Evolutionary conservation across 2,797 vertebrate genomes (phyloP), one percentile per base, ranked within the genome.

Genomic region (Luscinia luscinia): DNA sequence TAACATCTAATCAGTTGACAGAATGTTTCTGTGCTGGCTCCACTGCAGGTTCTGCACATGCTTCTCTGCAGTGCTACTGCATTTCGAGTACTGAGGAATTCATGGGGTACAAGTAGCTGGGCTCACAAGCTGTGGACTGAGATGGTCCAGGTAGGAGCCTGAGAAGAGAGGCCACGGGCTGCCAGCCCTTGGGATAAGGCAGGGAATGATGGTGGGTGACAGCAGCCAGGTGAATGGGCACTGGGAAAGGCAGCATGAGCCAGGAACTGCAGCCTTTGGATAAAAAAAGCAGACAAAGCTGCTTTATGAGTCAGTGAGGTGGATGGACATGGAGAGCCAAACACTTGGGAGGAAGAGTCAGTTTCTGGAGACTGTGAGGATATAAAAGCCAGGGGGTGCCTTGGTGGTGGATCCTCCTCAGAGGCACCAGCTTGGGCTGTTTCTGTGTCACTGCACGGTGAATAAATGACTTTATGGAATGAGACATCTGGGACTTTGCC

Each of bases 41-140:
- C n/a, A 9, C 30, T 49, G 36, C 32, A 26, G 14, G 34, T 41
- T 73, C 40, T 32, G 20, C n/a, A 38, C 19, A 3, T 21, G 6
- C n/a, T 58, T 16, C 9, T 77, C 74, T 41, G 10, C 16, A 59
- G 26, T n/a, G 46, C 28, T 76, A 8, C 21, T 75, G n/a, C 23
- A n/a, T 52, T 94, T 86, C 0, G 0, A 40, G 55, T 69, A 19
- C 28, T 43, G 36, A 38, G 57, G 5, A 49, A 12, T 3, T n/a
- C 23, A 5, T 21, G 27, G 17, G 27, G 2, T 28, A 4, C 63
- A 43, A 30, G 11, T 1, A 38, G 16, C n/a, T 1, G 0, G 21
- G 23, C 7, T 70, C 8, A 7, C 28, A 38, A 18, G 10, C 8
- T 51, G 28, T 21, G 58, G 28, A 7, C 32, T 72, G 52, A 72